A percentile compares a stretch with the other conserved stretches of the same genome.
Evolutionary conservation across 2,888 invertebrate species (phyloP).

Genomic region (Hedya salicella): DNA sequence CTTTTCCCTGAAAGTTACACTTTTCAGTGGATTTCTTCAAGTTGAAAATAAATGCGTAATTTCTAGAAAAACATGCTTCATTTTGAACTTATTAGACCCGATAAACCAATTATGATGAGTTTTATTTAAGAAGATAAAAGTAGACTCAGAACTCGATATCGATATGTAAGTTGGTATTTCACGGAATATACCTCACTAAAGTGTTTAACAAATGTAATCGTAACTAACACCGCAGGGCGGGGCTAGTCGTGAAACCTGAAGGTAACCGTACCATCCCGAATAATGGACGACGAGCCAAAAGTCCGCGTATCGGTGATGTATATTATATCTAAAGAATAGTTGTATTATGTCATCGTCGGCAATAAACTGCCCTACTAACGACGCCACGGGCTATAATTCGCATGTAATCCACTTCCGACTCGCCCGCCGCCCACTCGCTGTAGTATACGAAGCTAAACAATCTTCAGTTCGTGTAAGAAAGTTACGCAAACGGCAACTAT

Average conservation of each 20-base stretch:
- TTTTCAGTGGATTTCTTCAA: too few relatives aligned
- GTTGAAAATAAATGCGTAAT: too few relatives aligned
- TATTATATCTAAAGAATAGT: conserved; percentile 32
- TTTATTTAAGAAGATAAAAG: too few relatives aligned
- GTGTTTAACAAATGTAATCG: not conserved
- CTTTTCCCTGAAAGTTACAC: too few relatives aligned
- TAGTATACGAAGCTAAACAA: conserved; percentile 59
- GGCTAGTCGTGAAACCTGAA: conserved; percentile 31
- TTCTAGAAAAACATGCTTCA: too few relatives aligned
- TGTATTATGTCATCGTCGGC: conserved; percentile 44
- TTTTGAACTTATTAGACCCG: too few relatives aligned
- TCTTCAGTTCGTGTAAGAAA: conserved; percentile 23
- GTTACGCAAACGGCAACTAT: conserved; percentile 33
- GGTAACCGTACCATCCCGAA: conserved; percentile 26
- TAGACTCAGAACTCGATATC: too few relatives aligned
- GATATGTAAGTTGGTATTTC: too few relatives aligned
- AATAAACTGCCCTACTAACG: conserved; percentile 49
- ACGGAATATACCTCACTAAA: too few relatives aligned
- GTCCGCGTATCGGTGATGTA: conserved; percentile 39
- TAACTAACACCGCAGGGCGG: conserved; percentile 21
- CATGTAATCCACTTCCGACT: conserved; percentile 63
- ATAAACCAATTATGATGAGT: too few relatives aligned
- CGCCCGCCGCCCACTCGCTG: conserved; percentile 57
- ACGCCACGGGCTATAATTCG: conserved; percentile 54
- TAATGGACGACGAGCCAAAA: conserved; percentile 37